These are phyloP conservation scores for Psilanteris sp. DNA, from an alignment of 1,140 invertebrate genomes.

Conservation along the genomic window DNA sequence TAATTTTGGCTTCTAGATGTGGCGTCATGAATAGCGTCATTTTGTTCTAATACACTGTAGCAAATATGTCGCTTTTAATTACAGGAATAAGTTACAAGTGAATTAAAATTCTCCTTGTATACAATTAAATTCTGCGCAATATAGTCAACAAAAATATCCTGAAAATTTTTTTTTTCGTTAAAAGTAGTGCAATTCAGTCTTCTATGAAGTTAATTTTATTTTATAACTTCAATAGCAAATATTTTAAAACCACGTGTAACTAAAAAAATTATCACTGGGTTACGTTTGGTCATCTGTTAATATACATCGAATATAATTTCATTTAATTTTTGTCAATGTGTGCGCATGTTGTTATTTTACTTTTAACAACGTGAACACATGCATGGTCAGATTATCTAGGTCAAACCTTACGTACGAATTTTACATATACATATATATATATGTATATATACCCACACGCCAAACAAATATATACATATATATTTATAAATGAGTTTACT, in stretches of 20 bases:
- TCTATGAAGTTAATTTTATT: neutral
- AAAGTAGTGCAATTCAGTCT: neutral
- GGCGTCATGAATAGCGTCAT: constrained; percentile 11
- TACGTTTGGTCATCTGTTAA: constrained; percentile 2
- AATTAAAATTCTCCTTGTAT: constrained; percentile 13
- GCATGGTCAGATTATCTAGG: constrained; percentile 37
- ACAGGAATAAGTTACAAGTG: constrained; percentile 9
- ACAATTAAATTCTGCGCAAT: neutral
- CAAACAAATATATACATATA: no score
- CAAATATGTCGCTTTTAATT: constrained; percentile 38
- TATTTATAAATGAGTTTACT: no score
- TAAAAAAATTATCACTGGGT: no score
- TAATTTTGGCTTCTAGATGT: constrained; percentile 16
- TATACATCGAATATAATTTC: constrained; percentile 4
- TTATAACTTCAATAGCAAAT: no score
- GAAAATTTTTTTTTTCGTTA: constrained; percentile 16
- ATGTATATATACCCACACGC: no score
- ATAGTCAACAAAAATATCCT: neutral
- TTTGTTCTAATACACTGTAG: constrained; percentile 27
- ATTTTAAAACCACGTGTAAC: no score
- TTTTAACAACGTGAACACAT: constrained; percentile 16
- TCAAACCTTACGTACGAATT: constrained; percentile 38
- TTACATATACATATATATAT: no score
- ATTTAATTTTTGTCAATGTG: constrained; percentile 8
- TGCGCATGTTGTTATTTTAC: constrained; percentile 2